A percentile compares a stretch with the other conserved stretches of the same genome.
Conservation (phyloP, 1,140 invertebrate species). For the Uloborus diversus region DNA sequence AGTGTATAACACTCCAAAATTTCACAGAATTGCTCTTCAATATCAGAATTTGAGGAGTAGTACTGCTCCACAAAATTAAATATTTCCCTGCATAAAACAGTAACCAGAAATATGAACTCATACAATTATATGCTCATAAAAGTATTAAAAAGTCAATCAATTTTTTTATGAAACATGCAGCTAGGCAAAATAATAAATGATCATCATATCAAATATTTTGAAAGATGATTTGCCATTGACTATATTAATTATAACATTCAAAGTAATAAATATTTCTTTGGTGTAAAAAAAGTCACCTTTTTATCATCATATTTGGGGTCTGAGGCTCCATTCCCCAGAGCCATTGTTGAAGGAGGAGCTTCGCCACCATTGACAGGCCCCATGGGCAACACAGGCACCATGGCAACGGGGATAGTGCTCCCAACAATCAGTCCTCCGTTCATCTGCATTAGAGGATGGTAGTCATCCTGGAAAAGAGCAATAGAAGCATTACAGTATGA, state of each 20-base stretch:
- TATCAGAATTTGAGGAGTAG: too few relatives aligned
- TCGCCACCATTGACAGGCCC: constrained; percentile 36
- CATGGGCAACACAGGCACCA: constrained; percentile 32
- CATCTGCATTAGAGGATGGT: constrained; percentile 25
- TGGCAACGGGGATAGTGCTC: constrained; percentile 35
- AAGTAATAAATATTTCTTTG: neutral
- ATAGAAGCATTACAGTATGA: too few relatives aligned
- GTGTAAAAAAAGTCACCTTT: too few relatives aligned
- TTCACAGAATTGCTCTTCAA: too few relatives aligned
- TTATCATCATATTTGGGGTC: constrained; percentile 47
- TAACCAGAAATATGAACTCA: neutral
- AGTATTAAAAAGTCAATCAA: too few relatives aligned
- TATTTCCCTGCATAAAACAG: too few relatives aligned
- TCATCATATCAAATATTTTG: neutral
- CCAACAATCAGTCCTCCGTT: constrained; percentile 28
- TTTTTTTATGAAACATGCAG: neutral
- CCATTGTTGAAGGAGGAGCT: neutral
- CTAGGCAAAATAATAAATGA: neutral
- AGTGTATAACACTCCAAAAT: too few relatives aligned
- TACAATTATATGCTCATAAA: neutral
- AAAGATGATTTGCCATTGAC: neutral
- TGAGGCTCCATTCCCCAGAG: constrained; percentile 12
- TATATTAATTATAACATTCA: neutral
- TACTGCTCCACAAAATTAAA: too few relatives aligned
- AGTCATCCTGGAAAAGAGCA: constrained; percentile 25